phyloP scores from a whole-genome alignment of 2,888 invertebrate genomes.

The Dynastes hyllus region DNA sequence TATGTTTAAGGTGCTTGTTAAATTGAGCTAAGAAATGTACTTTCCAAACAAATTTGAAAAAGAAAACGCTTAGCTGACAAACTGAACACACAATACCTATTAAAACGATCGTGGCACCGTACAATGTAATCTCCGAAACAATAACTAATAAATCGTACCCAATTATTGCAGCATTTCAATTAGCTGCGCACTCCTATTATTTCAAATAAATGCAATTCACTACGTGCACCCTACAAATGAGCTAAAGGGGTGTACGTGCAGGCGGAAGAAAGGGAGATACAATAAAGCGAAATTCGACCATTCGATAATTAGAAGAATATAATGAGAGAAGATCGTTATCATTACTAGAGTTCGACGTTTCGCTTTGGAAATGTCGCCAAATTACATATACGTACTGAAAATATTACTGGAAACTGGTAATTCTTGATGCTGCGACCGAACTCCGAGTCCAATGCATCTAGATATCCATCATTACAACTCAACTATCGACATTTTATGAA shows the following conservation, averaged over 20 bases:
- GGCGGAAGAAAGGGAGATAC: background rate
- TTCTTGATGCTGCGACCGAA: background rate
- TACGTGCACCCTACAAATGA: background rate
- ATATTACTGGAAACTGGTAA: slow-evolving; percentile 32
- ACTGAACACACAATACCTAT: too few relatives aligned
- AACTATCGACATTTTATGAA: slow-evolving; percentile 3
- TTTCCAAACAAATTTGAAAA: too few relatives aligned
- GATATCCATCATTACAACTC: background rate
- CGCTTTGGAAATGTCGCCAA: slow-evolving; percentile 17
- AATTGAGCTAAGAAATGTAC: too few relatives aligned
- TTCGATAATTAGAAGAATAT: slow-evolving; percentile 19
- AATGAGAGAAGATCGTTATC: slow-evolving; percentile 14
- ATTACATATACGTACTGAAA: slow-evolving; percentile 26
- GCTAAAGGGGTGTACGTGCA: background rate
- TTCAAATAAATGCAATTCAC: background rate
- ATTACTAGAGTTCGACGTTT: background rate
- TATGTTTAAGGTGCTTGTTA: too few relatives aligned
- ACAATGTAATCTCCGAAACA: background rate
- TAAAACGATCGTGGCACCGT: too few relatives aligned
- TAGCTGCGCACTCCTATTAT: background rate
- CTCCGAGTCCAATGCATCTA: too few relatives aligned
- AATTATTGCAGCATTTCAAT: background rate
- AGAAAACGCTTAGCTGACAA: too few relatives aligned
- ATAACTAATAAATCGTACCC: background rate
- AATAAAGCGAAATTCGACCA: background rate